These are phyloP conservation scores for Stratiomys singularior DNA, from an alignment of 2,888 invertebrate species.

Conservation along the genomic window DNA sequence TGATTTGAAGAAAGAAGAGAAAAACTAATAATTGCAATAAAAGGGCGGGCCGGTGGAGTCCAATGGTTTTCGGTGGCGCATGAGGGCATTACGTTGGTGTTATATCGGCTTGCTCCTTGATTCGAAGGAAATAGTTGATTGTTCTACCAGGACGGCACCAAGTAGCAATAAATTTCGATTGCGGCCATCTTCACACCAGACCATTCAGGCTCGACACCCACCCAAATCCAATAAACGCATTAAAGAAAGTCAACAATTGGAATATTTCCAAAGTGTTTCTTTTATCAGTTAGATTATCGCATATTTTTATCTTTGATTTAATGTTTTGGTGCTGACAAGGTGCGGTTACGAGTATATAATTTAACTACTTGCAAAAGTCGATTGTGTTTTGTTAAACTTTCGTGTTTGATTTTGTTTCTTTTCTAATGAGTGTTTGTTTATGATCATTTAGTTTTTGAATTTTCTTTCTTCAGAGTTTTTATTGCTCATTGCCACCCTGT, in stretches of 20 bases:
- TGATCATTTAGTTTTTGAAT: slow-evolving; percentile 21
- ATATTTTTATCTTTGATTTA: slow-evolving; percentile 23
- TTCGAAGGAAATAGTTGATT: no score
- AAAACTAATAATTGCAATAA: slow-evolving; percentile 14
- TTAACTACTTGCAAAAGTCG: not conserved
- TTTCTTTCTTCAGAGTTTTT: slow-evolving; percentile 30
- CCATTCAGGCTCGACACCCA: not conserved
- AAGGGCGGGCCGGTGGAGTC: not conserved
- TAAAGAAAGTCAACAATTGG: not conserved
- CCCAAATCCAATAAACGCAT: not conserved
- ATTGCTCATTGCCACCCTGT: slow-evolving; percentile 35
- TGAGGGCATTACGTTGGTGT: no score
- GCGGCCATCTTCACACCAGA: not conserved
- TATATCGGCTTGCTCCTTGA: no score
- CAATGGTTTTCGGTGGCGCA: no score
- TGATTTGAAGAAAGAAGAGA: slow-evolving; percentile 39
- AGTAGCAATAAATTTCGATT: no score
- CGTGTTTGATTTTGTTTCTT: not conserved
- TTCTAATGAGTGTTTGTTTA: no score
- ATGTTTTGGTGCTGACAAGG: slow-evolving; percentile 40
- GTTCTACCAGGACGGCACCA: no score
- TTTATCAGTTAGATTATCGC: slow-evolving; percentile 14
- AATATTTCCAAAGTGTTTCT: slow-evolving; percentile 26
- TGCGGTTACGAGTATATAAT: slow-evolving; percentile 31
- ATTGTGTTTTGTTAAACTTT: slow-evolving; percentile 16